Evolutionary conservation across 2,888 invertebrate genomes (phyloP).

Genomic region (Drosophila anomalipes): DNA sequence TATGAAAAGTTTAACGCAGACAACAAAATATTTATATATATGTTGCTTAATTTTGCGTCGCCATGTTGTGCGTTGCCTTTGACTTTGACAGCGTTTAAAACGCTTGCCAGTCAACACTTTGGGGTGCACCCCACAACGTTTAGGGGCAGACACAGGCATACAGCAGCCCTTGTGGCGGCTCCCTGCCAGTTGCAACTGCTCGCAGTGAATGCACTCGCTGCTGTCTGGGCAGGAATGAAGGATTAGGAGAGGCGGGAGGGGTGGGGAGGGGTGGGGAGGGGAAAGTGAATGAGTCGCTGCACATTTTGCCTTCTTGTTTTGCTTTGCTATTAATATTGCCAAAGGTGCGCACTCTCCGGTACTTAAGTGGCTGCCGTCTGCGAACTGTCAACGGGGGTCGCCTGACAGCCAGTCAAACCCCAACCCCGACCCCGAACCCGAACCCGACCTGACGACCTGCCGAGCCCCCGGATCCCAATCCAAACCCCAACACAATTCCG

Average conservation of each 20-base stretch:
- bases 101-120: constrained; percentile 26
- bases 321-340: constrained; percentile 77
- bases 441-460: not conserved
- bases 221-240: constrained; percentile 7
- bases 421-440: not conserved
- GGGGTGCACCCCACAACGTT: constrained; percentile 40
- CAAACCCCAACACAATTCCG: constrained; percentile 15
- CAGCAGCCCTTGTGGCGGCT: constrained; percentile 20
- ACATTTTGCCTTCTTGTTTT: constrained; percentile 56
- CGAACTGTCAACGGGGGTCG: constrained; percentile 74
- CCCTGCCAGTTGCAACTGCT: constrained; percentile 24
- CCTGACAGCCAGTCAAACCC: constrained; percentile 22
- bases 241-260: not conserved
- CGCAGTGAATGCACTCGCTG: constrained; percentile 58
- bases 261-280: not conserved
- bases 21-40: not conserved
- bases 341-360: constrained; percentile 78
- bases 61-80: constrained; percentile 30
- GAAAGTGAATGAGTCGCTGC: constrained; percentile 27
- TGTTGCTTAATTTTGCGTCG: constrained; percentile 35
- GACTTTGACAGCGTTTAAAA: constrained; percentile 54
- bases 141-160: constrained; percentile 36
- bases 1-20: constrained; percentile 27
- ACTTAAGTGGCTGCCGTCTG: constrained; percentile 81
- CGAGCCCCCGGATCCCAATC: not conserved